A percentile compares a stretch with the other conserved stretches of the same genome.
These are phyloP conservation scores for Atherinosoma microstoma DNA, from an alignment of 2,797 vertebrate species.

Conservation along the genomic window DNA sequence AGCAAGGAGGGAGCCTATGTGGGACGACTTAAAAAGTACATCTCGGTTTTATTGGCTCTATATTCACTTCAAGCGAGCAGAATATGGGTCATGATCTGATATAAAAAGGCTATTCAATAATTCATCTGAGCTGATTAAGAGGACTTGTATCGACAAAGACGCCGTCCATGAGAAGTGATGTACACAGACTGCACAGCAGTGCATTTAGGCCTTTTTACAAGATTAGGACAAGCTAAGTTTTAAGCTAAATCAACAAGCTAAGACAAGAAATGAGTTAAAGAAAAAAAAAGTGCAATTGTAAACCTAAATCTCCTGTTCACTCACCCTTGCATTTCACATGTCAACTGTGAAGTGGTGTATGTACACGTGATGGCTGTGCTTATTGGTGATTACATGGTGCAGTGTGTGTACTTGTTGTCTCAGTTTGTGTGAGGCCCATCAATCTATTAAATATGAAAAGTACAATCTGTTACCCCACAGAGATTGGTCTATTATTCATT, in stretches of 20 bases:
- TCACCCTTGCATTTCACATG: conserved; percentile 27
- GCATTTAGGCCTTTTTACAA: conserved; percentile 54
- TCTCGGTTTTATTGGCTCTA: conserved; percentile 73
- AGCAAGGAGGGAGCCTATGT: conserved; percentile 48
- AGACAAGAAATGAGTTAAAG: conserved; percentile 7
- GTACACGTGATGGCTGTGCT: conserved; percentile 32
- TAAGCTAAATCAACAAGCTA: conserved; percentile 4
- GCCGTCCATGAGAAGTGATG: conserved; percentile 42
- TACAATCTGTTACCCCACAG: conserved; percentile 82
- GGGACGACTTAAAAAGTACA: conserved; percentile 68
- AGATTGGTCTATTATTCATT: conserved; percentile 80
- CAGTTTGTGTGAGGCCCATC: conserved; percentile 62
- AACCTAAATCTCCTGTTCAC: conserved; percentile 36
- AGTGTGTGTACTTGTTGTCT: conserved; percentile 31
- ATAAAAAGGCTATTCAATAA: conserved; percentile 80
- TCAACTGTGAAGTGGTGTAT: neutral
- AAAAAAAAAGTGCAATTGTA: neutral
- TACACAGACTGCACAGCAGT: conserved; percentile 16
- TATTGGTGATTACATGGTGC: conserved; percentile 35
- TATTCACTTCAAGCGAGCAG: conserved; percentile 60
- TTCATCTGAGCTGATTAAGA: conserved; percentile 77
- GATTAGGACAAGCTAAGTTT: conserved; percentile 54
- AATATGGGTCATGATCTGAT: conserved; percentile 83
- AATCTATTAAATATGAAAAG: conserved; percentile 82
- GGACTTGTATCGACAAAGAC: conserved; percentile 64